These are phyloP conservation scores for Ctenicera cuprea DNA, from an alignment of 2,888 invertebrate species.

Conservation along the genomic window DNA sequence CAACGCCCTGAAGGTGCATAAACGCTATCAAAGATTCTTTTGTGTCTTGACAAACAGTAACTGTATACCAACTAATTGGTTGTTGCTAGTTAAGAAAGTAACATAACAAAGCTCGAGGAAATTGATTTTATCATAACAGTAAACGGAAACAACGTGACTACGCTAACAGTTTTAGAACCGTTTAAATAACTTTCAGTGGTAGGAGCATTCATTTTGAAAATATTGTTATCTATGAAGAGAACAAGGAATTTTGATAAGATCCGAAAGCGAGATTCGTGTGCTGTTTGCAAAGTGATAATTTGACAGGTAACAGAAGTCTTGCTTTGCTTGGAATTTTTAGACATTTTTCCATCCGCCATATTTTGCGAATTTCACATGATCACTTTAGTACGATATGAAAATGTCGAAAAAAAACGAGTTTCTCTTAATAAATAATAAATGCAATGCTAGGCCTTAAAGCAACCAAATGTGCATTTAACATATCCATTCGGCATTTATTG, in stretches of 20 bases:
- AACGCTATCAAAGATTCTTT: no score
- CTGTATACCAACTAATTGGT: no score
- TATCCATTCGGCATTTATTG: not conserved
- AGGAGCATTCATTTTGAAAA: conserved; percentile 11
- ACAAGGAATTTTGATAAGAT: conserved; percentile 13
- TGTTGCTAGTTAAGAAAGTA: no score
- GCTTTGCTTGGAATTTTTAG: conserved; percentile 21
- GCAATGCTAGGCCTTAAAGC: not conserved
- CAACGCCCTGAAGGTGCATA: no score
- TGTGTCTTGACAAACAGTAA: no score
- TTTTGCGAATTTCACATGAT: conserved; percentile 1
- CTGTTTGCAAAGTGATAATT: conserved; percentile 22
- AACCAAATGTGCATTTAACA: not conserved
- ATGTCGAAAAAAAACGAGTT: conserved; percentile 7
- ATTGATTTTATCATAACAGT: not conserved
- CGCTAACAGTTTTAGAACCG: not conserved
- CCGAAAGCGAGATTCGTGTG: conserved; percentile 13
- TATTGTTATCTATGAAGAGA: conserved; percentile 10
- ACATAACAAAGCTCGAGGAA: not conserved
- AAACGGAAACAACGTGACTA: not conserved
- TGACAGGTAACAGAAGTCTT: conserved; percentile 22
- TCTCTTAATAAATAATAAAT: conserved; percentile 12
- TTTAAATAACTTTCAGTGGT: not conserved
- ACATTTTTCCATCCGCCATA: not conserved
- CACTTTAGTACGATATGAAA: not conserved